Evolutionary conservation across 2,113 vertebrate genomes (phyloP).

Genomic region (Leptodactylus fuscus): DNA sequence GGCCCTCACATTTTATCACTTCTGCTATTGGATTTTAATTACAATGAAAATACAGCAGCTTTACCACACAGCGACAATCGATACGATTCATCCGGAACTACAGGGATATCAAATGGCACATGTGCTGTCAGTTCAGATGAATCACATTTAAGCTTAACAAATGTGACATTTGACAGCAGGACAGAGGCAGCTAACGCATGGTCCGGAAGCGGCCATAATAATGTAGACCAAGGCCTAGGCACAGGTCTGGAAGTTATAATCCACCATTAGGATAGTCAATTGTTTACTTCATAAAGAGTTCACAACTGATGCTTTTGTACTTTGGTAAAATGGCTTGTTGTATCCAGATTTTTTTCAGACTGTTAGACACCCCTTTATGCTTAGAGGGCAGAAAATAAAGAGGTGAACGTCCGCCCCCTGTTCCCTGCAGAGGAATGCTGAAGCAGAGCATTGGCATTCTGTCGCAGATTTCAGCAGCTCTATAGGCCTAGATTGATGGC

Average conservation of each 20-base stretch:
- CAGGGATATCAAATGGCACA: conserved; percentile 50
- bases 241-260: background rate
- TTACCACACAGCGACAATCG: conserved; percentile 48
- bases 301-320: too few relatives aligned
- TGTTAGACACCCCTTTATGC: too few relatives aligned
- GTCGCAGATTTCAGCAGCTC: too few relatives aligned
- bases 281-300: too few relatives aligned
- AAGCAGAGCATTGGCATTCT: too few relatives aligned
- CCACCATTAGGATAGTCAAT: too few relatives aligned
- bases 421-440: too few relatives aligned
- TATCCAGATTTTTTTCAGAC: too few relatives aligned
- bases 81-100: conserved; percentile 49
- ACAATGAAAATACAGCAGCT: conserved; percentile 47
- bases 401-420: too few relatives aligned
- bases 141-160: conserved; percentile 48
- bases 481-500: too few relatives aligned
- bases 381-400: too few relatives aligned
- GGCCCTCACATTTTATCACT: conserved; percentile 55
- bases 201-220: background rate
- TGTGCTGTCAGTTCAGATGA: conserved; percentile 30
- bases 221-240: background rate
- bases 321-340: too few relatives aligned
- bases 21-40: conserved; percentile 58
- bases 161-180: conserved; percentile 26
- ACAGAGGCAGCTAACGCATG: background rate